Conservation (phyloP, 2,888 invertebrate genomes). For the Liopterus haemorrhoidalis region DNA sequence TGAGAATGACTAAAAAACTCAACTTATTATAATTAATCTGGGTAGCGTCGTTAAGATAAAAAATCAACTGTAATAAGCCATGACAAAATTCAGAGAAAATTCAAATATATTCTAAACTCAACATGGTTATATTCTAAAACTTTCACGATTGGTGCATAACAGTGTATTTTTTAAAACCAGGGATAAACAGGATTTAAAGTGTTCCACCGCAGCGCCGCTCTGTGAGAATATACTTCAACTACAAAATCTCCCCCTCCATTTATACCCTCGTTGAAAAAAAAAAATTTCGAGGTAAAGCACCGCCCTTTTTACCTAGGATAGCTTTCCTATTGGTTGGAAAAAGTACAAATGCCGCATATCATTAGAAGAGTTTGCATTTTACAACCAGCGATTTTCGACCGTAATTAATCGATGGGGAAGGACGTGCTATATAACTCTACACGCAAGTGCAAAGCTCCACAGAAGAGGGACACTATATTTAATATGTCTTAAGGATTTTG, state of each 20-base stretch:
- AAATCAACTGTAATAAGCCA: too few relatives aligned
- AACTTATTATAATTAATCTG: too few relatives aligned
- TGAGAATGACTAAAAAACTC: too few relatives aligned
- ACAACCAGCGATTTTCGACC: conserved; percentile 43
- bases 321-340: conserved; percentile 44
- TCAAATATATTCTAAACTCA: too few relatives aligned
- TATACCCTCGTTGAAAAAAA: not conserved
- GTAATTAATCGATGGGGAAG: conserved; percentile 40
- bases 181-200: conserved; percentile 44
- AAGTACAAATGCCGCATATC: conserved; percentile 46
- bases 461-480: conserved; percentile 16
- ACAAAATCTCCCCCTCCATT: conserved; percentile 4
- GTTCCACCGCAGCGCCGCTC: conserved; percentile 31
- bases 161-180: conserved; percentile 47
- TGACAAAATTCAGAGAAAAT: too few relatives aligned
- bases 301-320: conserved; percentile 38
- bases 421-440: conserved; percentile 31
- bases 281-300: too few relatives aligned
- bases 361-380: conserved; percentile 47
- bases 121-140: too few relatives aligned
- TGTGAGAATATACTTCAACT: conserved; percentile 32
- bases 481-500: conserved; percentile 21
- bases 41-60: too few relatives aligned
- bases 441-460: conserved; percentile 26
- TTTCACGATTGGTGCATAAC: too few relatives aligned